A percentile compares a stretch with the other conserved stretches of the same genome.
phyloP scores from a whole-genome alignment of 2,797 vertebrate species.

The Oceanodroma leucorhoa region DNA sequence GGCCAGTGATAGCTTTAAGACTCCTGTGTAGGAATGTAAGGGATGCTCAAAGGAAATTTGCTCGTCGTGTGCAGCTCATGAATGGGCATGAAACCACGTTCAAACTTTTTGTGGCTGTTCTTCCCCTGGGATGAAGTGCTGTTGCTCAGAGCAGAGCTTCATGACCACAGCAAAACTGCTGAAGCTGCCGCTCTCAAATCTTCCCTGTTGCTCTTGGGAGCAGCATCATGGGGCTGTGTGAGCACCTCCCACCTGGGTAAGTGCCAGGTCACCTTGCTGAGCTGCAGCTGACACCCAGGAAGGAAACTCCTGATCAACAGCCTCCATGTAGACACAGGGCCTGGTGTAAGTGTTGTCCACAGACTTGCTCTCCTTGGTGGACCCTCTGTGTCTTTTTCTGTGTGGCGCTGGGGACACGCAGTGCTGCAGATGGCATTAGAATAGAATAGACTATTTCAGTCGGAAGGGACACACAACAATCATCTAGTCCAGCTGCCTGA shows the following conservation, averaged over 20 bases:
- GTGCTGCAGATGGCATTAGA: not conserved
- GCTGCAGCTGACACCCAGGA: not conserved
- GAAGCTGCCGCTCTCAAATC: not conserved
- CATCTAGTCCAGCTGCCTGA: not conserved
- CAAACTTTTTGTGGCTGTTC: not conserved
- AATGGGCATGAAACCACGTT: accelerated
- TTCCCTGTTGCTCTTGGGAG: not conserved
- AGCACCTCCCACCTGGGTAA: not conserved
- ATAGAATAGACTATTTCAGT: not conserved
- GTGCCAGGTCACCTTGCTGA: not conserved
- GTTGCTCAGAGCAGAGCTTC: not conserved
- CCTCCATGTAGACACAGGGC: not conserved
- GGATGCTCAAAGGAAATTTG: not conserved
- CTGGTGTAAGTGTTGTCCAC: not conserved
- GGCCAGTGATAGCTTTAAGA: not conserved
- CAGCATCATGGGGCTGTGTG: accelerated
- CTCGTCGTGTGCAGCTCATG: not conserved
- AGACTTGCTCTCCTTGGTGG: not conserved
- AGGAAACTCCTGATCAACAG: not conserved
- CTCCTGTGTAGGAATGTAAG: not conserved
- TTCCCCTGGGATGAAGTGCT: not conserved
- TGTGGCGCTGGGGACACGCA: accelerated
- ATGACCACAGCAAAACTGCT: not conserved
- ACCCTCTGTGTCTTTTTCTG: not conserved
- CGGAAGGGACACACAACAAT: not conserved